phyloP scores from a whole-genome alignment of 2,888 invertebrate species.

The Camptogramma bilineatum region DNA sequence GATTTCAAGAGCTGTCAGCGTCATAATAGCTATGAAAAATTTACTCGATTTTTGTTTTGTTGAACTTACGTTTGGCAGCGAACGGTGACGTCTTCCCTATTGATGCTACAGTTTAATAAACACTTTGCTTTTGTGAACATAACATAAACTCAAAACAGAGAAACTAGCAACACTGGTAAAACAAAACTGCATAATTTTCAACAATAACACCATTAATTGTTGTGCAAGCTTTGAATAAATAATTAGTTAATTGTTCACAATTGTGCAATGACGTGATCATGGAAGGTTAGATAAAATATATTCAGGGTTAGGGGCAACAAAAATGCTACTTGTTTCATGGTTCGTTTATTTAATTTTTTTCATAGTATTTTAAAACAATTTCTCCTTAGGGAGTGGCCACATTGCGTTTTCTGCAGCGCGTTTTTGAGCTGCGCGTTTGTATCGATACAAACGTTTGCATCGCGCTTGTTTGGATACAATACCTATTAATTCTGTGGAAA shows the following conservation, averaged over 20 bases:
- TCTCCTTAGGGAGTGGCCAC: too few species aligned
- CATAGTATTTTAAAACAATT: not conserved
- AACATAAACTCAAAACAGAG: not conserved
- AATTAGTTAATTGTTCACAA: constrained; percentile 60
- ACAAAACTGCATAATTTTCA: constrained; percentile 16
- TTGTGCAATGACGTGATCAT: constrained; percentile 62
- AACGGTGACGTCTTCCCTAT: too few species aligned
- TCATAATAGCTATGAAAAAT: too few species aligned
- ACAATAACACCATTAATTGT: constrained; percentile 33
- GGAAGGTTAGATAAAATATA: constrained; percentile 45
- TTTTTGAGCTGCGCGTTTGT: too few species aligned
- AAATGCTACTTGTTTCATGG: constrained; percentile 11
- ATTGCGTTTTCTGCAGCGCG: too few species aligned
- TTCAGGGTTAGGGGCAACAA: constrained; percentile 53
- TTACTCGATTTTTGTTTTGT: too few species aligned
- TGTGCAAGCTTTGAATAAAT: constrained; percentile 67
- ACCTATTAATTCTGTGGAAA: too few species aligned
- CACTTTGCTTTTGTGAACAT: not conserved
- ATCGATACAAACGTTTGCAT: too few species aligned
- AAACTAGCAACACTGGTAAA: constrained; percentile 2
- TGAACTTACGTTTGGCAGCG: too few species aligned
- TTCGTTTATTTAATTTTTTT: constrained; percentile 13
- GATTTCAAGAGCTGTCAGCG: too few species aligned
- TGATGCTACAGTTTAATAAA: too few species aligned
- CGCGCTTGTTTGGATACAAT: too few species aligned